A percentile compares a stretch with the other conserved stretches of the same genome.
These are phyloP conservation scores for Carterocephalus palaemon DNA, from an alignment of 2,888 invertebrate species.

Conservation along the genomic window DNA sequence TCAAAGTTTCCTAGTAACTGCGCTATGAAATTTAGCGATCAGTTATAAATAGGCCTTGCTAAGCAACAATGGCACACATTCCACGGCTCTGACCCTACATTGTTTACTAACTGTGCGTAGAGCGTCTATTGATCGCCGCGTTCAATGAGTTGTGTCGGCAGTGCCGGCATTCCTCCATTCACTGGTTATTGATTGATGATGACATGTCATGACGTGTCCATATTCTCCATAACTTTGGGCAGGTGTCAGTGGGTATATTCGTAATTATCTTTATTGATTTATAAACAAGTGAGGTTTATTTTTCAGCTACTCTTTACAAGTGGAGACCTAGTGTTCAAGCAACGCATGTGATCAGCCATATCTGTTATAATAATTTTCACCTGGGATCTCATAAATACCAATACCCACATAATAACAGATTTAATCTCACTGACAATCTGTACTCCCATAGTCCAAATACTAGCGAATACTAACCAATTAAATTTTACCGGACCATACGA, in stretches of 20 bases:
- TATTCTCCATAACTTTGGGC: constrained; percentile 23
- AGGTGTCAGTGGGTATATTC: constrained; percentile 7
- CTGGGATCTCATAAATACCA: too few relatives aligned
- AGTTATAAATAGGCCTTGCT: constrained; percentile 12
- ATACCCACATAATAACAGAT: too few relatives aligned
- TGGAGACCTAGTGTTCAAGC: too few relatives aligned
- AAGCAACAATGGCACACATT: constrained; percentile 25
- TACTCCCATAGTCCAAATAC: too few relatives aligned
- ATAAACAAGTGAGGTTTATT: too few relatives aligned
- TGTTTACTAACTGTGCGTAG: constrained; percentile 30
- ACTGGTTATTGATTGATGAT: constrained; percentile 45
- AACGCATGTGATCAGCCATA: too few relatives aligned
- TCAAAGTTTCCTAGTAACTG: too few relatives aligned
- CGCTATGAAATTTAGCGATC: constrained; percentile 15
- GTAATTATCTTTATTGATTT: constrained; percentile 29
- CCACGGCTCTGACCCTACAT: constrained; percentile 33
- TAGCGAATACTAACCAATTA: too few relatives aligned
- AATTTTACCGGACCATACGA: too few relatives aligned
- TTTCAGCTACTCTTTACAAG: too few relatives aligned
- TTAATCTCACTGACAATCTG: too few relatives aligned
- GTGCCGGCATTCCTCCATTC: constrained; percentile 42
- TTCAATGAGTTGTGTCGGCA: constrained; percentile 43
- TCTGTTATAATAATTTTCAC: too few relatives aligned
- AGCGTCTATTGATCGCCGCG: constrained; percentile 38
- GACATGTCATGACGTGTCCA: constrained; percentile 25